Percentiles rank a stretch among this genome's conserved stretches.
Conservation (phyloP, 1,140 invertebrate species). For the Atta colombica region DNA sequence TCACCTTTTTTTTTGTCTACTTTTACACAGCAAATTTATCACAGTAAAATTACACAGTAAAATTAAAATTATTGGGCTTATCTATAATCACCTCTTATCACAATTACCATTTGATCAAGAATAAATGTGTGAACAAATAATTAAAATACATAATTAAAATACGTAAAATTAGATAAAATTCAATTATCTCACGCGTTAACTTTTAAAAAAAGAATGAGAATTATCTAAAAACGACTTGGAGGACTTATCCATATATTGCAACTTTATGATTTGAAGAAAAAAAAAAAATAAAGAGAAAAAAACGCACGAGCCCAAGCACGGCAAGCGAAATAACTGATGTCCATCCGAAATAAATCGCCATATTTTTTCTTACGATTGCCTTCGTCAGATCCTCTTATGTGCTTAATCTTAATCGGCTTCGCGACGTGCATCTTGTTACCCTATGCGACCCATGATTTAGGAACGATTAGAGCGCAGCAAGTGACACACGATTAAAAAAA, state of each 20-base stretch:
- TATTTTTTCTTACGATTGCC: slow-evolving; percentile 30
- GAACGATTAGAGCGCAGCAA: slow-evolving; percentile 38
- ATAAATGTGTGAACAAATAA: neutral
- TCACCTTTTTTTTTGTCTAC: neutral
- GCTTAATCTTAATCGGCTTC: slow-evolving; percentile 61
- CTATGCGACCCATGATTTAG: slow-evolving; percentile 43
- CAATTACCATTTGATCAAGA: neutral
- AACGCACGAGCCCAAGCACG: neutral
- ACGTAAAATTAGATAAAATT: slow-evolving; percentile 6
- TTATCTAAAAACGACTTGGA: neutral
- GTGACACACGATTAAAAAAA: slow-evolving; percentile 27
- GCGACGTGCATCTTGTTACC: slow-evolving; percentile 60
- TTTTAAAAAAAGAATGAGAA: neutral
- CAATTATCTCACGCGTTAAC: neutral
- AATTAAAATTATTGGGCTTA: neutral
- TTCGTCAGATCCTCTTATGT: slow-evolving; percentile 56
- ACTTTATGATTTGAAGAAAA: neutral
- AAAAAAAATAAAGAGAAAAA: neutral
- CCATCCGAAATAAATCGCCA: slow-evolving; percentile 43
- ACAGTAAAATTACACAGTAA: neutral
- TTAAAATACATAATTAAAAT: neutral
- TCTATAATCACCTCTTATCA: neutral
- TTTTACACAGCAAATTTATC: neutral
- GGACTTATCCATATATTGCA: neutral
- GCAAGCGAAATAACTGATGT: slow-evolving; percentile 27